These are phyloP conservation scores for Lucilia cuprina DNA, from an alignment of 1,140 invertebrate genomes.

Conservation along the genomic window DNA sequence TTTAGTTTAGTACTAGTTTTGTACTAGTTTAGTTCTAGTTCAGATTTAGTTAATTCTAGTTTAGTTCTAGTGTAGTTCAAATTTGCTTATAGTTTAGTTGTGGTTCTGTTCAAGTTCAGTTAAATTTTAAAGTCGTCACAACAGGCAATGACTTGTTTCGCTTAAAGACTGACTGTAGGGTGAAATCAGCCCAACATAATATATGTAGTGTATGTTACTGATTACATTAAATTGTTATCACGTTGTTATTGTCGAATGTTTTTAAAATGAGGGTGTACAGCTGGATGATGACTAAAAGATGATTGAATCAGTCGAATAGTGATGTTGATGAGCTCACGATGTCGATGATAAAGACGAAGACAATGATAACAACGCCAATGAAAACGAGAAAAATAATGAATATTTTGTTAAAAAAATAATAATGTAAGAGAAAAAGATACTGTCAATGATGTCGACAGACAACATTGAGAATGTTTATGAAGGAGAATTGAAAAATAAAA, in stretches of 20 bases:
- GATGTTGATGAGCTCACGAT: not conserved
- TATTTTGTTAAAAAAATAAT: not conserved
- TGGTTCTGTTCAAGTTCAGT: too few relatives aligned
- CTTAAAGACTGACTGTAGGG: not conserved
- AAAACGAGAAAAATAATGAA: not conserved
- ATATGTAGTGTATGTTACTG: not conserved
- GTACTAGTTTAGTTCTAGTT: too few relatives aligned
- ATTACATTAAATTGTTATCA: not conserved
- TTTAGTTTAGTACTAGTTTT: too few relatives aligned
- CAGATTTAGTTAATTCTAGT: too few relatives aligned
- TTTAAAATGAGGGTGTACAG: not conserved
- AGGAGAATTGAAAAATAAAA: not conserved
- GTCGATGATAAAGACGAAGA: not conserved
- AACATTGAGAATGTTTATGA: not conserved
- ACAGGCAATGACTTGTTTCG: too few relatives aligned
- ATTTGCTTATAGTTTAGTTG: too few relatives aligned
- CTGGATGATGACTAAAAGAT: not conserved
- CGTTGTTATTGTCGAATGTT: not conserved
- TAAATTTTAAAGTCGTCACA: too few relatives aligned
- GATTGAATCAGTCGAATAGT: not conserved
- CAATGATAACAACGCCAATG: not conserved
- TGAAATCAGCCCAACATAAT: not conserved
- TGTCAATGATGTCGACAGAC: not conserved
- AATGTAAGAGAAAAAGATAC: not conserved
- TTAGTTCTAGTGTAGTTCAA: too few relatives aligned